phyloP scores from a whole-genome alignment of 1,140 invertebrate species.

The Teleogryllus occipitalis region DNA sequence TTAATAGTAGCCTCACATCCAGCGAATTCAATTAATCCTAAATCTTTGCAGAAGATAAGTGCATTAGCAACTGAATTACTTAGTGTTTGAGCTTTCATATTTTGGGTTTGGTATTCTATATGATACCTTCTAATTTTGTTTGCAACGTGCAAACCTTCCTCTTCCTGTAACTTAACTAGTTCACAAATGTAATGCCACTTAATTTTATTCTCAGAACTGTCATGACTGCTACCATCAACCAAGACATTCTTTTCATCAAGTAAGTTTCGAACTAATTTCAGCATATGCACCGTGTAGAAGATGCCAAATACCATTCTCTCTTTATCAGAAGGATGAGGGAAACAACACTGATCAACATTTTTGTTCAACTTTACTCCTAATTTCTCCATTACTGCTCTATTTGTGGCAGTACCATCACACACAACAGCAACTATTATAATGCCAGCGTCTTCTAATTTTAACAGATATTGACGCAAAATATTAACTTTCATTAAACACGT shows the following conservation, averaged over 20 bases:
- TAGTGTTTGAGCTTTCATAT: too few species aligned
- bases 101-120: background rate
- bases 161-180: too few species aligned
- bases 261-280: too few species aligned
- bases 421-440: background rate
- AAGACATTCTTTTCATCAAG: slow-evolving; percentile 3
- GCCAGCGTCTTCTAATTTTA: background rate
- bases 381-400: slow-evolving; percentile 3
- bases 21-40: too few species aligned
- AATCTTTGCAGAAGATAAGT: background rate
- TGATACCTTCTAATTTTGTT: slow-evolving; percentile 1
- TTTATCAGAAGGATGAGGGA: background rate
- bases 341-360: background rate
- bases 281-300: background rate
- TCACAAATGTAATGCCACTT: slow-evolving; percentile 7
- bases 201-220: background rate
- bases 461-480: background rate
- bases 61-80: background rate
- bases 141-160: slow-evolving; percentile 3
- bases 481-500: too few species aligned
- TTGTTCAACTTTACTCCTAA: background rate
- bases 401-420: too few species aligned
- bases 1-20: slow-evolving; percentile 7
- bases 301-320: background rate
- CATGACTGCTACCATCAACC: background rate